Evolutionary conservation across 2,888 invertebrate genomes (phyloP), one percentile per base, ranked within the genome.

Genomic region (Coenonympha arcania): DNA sequence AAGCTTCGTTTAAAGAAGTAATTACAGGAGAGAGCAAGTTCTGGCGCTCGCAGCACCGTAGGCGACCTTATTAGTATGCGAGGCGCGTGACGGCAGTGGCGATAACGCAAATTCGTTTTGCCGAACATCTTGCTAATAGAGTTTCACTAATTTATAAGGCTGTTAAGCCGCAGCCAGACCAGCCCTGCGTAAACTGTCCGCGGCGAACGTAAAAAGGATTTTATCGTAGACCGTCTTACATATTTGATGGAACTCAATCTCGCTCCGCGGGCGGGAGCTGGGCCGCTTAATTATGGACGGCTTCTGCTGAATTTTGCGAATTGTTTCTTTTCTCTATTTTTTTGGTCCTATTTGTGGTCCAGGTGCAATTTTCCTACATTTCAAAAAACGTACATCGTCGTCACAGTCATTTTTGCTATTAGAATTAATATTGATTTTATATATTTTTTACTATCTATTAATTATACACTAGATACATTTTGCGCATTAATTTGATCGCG

Each of bases 31-130:
- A 69, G 71, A 71, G 75, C 73, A 76, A 82, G 75, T 81, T 77
- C 61, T 71, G 73, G 64, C 69, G 71, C 69, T 72, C n/a, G n/a
- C n/a, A n/a, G n/a, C n/a, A n/a, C n/a, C 69, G 69, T 65, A 65
- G 64, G 64, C 64, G 65, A 22, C 24, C 66, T 62, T 70, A 74
- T 85, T 82, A 82, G 78, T 84, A 86, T 86, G 81, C 86, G 71
- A 65, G 68, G 62, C 73, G 72, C 76, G 80, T 71, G 64, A 65
- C 64, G 65, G 71, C 77, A 67, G 71, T 79, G 79, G 83, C 82
- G 86, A 86, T 86, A 85, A 85, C 83, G 80, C 82, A 84, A 86
- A 85, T 85, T 85, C 84, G 83, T 81, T 84, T 84, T 77, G 73
- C 70, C 77, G 79, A 84, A 80, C 83, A 83, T 85, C 83, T 76